Base-by-base conservation (phyloP, 2,113 vertebrate genomes). In the Callionymus lyra region DNA sequence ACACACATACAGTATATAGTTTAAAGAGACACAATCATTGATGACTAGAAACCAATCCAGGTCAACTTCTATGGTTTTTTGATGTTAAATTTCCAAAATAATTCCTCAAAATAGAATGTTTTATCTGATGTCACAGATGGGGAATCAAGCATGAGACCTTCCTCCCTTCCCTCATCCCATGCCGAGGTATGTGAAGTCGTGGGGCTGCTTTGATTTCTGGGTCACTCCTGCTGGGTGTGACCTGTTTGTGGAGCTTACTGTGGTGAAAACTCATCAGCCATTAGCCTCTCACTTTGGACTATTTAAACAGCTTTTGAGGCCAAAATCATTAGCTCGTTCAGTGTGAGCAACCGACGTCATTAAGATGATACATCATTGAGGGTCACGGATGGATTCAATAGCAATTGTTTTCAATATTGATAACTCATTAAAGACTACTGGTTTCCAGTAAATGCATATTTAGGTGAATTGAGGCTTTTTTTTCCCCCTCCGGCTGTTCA, bases 121-220 rank as follows among this genome's bases (percentile, higher is more conserved):
- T 77, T 81, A 81, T 79, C 79, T 77, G 79, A 81, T 81, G 70
- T 67, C 53, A 68, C 65, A 63, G 69, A 68, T 53, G 67, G 43
- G 13, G 38, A 72, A 64, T 70, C 53, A 54, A 70, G 68, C 57
- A 59, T 56, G 44, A 68, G 60, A 76, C 37, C 13, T 51, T 40
- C 63, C 31, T 6, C 46, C 53, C 41, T 47, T 65, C 15, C 52
- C 48, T 57, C 41, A 62, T 27, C 21, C 4, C 21, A 8, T 27
- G 21, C 21, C 8, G 21, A 27, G 21, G 4, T 4, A 27, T 27
- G 8, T 27, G 21, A 27, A 27, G 21, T 27, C 8, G 21, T 8
- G 21, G 21, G 21, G 21, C 21, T 4, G 21, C 21, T 4, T 8
- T 27, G 21, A 27, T 27, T 27, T 27, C 8, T 27, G 21, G 21